Base-by-base conservation (phyloP, 2,113 vertebrate species). In the Dermatemys mawii region DNA sequence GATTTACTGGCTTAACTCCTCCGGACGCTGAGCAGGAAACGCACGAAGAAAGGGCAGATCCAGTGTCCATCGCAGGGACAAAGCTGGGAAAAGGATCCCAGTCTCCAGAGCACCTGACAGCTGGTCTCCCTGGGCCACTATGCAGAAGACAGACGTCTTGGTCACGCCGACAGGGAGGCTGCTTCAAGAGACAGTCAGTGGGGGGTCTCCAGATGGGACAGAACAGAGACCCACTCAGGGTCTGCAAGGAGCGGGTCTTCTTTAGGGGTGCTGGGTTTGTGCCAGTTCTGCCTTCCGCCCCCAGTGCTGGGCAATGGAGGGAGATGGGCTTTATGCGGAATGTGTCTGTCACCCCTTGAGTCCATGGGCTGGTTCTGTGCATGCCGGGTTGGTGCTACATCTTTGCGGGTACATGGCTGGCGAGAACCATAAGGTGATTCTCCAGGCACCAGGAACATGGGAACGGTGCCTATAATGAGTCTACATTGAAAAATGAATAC, bases 141-240 rank as follows among this genome's bases (percentile, higher is more conserved):
- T 32, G 55, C 55, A 60, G 55, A 13, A 60, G 11, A 32, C 55
- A 60, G 26, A 27, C 26, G 11, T 55, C 11, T 55, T 11, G 55
- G 11, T 32, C 29, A 60, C 55, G 27, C 55, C 13, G 12, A 32
- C 55, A 60, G 55, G 29, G 55, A 63, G 60, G 32, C 14, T 63
- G 60, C 13, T 63, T 60, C 57, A 60, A 60, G 57, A 6, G 57
- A 60, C 6, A 16, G 57, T 35, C 29, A 14, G 8, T 46, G 46
- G 57, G 29, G 27, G 57, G 13, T 63, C 32, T 63, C 57, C 57
- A 17, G 29, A 63, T 1, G 78, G 82, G 51, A 51, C 49, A 10
- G 17, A 83, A 3, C 32, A 0, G 0, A 5, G 22, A 24, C 73
- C 60, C 79, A 29, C 53, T 7, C 32, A n/a, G 32, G 60, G 7